These are phyloP conservation scores for Ceyx cyanopectus DNA, from an alignment of 2,113 vertebrate genomes.

Conservation along the genomic window DNA sequence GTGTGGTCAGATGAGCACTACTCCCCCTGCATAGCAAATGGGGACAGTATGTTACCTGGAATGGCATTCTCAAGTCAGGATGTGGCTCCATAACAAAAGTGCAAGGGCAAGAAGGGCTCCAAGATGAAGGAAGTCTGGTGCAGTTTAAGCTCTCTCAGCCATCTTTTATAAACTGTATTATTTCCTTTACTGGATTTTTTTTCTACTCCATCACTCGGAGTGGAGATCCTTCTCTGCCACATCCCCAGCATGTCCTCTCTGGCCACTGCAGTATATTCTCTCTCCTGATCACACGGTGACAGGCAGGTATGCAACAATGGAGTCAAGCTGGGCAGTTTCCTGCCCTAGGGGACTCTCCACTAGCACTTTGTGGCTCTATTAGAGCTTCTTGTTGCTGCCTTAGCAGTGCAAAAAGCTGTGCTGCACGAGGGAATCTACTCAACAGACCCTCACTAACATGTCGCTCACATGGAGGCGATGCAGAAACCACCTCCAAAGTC, in stretches of 20 bases:
- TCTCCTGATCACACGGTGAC: fast-evolving
- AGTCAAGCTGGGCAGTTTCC: neutral
- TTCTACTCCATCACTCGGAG: neutral
- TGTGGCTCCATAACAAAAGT: neutral
- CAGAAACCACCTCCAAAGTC: slow-evolving; percentile 23
- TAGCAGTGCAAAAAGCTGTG: slow-evolving; percentile 41
- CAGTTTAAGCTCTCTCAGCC: neutral
- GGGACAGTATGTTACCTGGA: neutral
- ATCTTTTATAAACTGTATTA: neutral
- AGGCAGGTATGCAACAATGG: neutral
- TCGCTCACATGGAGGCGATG: neutral
- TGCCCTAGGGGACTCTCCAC: neutral
- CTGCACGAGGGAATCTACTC: neutral
- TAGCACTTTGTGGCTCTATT: neutral
- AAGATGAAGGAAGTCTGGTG: neutral
- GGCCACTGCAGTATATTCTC: neutral
- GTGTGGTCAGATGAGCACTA: neutral
- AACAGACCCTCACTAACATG: neutral
- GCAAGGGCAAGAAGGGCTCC: neutral
- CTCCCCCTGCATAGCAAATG: neutral
- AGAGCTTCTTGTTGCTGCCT: neutral
- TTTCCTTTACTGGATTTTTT: neutral
- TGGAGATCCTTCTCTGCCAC: neutral
- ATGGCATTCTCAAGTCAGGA: neutral
- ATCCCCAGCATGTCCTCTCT: neutral